Base-by-base conservation (phyloP, 2,797 vertebrate species). In the Poeciliopsis paucimaculata region DNA sequence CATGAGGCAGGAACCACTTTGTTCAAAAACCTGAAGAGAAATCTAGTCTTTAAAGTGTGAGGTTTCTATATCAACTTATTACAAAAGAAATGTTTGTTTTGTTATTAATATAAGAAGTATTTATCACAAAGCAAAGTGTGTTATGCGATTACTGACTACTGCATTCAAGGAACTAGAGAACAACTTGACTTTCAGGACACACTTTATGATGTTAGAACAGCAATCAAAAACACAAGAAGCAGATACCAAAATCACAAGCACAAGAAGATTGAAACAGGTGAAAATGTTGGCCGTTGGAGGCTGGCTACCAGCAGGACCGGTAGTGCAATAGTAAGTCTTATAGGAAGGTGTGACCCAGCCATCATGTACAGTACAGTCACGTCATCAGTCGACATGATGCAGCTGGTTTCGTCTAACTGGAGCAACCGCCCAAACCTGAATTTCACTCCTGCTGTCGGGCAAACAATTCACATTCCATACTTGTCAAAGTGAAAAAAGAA, bases 371-470 rank as follows among this genome's bases (percentile, higher is more conserved):
- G 80, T 82, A 62, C 39, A 66, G 81, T 88, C 81, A 91, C 87
- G 84, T 92, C 94, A 93, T 78, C 85, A 45, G 80, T 66, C 78
- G 81, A 89, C 66, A 84, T 77, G 68, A 88, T 41, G 28, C 73
- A 83, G 87, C 66, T 80, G 88, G 95, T 95, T 95, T 94, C 91
- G 91, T 82, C 87, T 85, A 73, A 94, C 92, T 84, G 89, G 90
- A 92, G 88, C 83, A 95, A 95, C 95, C 87, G 76, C 90, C 90
- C 93, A 83, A 93, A 96, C 95, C 93, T 92, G 95, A 93, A 90
- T 88, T 81, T 66, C 87, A 82, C 62, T 76, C 74, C 72, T 76
- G 84, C 85, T 86, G 85, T 87, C 80, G 73, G 72, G 90, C 89
- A 92, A 92, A 92, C 90, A 90, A 76, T 81, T 82, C 83, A 92